phyloP scores from a whole-genome alignment of 2,797 vertebrate species.

The Alexandromys oeconomus region DNA sequence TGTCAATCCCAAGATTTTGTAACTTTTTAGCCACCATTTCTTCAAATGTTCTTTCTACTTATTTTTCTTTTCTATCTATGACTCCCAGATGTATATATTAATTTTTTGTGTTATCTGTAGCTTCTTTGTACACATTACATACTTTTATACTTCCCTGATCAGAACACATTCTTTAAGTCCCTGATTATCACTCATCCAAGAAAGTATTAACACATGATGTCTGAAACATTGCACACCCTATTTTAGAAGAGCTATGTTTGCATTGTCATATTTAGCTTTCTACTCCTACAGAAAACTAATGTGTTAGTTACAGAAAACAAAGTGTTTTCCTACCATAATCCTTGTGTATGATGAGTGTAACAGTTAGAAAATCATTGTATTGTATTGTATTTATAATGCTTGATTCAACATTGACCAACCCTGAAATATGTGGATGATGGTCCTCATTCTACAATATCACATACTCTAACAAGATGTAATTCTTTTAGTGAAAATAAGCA shows the following conservation, averaged over 20 bases:
- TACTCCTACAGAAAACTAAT: not conserved
- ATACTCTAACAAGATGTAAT: not conserved
- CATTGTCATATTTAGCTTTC: not conserved
- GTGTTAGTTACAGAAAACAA: not conserved
- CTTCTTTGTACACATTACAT: not conserved
- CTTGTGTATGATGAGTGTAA: not conserved
- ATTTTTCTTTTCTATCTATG: not conserved
- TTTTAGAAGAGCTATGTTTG: not conserved
- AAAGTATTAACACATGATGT: not conserved
- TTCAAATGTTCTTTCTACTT: not conserved
- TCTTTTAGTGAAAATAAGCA: not conserved
- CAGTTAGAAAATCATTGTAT: not conserved
- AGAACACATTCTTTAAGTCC: not conserved
- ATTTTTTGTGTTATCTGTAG: not conserved
- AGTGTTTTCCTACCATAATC: not conserved
- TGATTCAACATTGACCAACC: not conserved
- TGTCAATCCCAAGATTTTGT: not conserved
- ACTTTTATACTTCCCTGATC: not conserved
- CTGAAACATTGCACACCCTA: not conserved
- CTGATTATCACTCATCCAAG: not conserved
- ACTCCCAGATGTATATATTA: not conserved
- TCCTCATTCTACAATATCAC: not conserved
- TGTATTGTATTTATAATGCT: not conserved
- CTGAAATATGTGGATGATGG: not conserved
- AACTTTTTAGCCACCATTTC: not conserved